These are phyloP conservation scores for Ataeniobius toweri DNA, from an alignment of 2,797 vertebrate species.

Conservation along the genomic window DNA sequence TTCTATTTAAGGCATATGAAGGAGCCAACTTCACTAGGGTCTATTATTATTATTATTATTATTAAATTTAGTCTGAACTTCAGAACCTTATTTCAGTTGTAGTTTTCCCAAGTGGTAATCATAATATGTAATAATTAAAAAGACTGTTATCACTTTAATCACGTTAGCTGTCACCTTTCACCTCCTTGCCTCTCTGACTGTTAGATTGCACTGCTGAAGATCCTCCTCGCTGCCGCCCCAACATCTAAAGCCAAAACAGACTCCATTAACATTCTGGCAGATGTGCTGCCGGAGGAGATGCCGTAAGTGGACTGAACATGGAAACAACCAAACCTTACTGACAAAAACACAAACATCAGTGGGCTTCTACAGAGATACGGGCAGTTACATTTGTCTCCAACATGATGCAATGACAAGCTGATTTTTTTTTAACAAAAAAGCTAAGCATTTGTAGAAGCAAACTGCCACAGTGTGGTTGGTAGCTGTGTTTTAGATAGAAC, in stretches of 20 bases:
- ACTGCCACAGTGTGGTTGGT: not conserved
- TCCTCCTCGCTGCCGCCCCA: slow-evolving; percentile 94
- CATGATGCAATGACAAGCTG: not conserved
- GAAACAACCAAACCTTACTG: not conserved
- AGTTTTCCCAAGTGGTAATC: not conserved
- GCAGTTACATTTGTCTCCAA: not conserved
- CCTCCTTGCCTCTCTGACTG: slow-evolving; percentile 14
- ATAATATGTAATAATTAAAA: not conserved
- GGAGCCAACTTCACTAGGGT: not conserved
- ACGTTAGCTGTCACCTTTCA: not conserved
- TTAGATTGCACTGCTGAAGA: slow-evolving; percentile 96
- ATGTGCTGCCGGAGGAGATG: slow-evolving; percentile 97
- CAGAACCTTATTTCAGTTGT: not conserved
- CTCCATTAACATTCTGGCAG: slow-evolving; percentile 98
- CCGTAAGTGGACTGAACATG: slow-evolving; percentile 85
- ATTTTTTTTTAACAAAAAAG: not conserved
- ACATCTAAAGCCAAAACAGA: slow-evolving; percentile 99
- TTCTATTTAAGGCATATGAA: not conserved
- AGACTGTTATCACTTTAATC: not conserved
- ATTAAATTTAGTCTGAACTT: not conserved
- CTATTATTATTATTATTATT: not conserved
- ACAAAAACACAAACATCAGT: not conserved
- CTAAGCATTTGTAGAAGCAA: not conserved
- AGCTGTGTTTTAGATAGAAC: not conserved
- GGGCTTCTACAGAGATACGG: not conserved